Evolutionary conservation across 1,140 invertebrate genomes (phyloP), one percentile per base, ranked within the genome.

Genomic region (Anagrus nilaparvatae): DNA sequence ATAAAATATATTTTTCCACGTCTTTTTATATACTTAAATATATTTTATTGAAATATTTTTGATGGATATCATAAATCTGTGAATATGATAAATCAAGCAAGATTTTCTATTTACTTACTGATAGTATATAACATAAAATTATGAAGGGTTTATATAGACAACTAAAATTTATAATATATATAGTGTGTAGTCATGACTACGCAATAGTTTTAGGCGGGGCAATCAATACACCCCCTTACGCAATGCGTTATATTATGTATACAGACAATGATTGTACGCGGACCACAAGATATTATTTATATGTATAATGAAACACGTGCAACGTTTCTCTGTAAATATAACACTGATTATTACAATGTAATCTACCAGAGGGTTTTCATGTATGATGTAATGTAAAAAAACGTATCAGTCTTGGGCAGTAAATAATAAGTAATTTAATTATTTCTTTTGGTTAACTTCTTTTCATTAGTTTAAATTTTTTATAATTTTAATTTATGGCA

Each of bases 111-210:
- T n/a, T n/a, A n/a, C n/a, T n/a, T n/a, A n/a, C n/a, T n/a, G n/a
- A n/a, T n/a, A n/a, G n/a, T n/a, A n/a, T n/a, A n/a, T n/a, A n/a
- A n/a, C n/a, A n/a, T n/a, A n/a, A n/a, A n/a, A n/a, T n/a, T n/a
- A 46, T 57, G 55, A 59, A 63, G 58, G 60, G 61, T 58, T 64
- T 63, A 60, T 55, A 63, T 61, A 61, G 43, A 52, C 30, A 14
- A 31, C 10, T 21, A 18, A 16, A 3, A 18, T 5, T 5, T 10
- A 24, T 21, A 23, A 10, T 14, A 18, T 36, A 59, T 58, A 60
- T 61, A 62, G 63, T 57, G 61, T 65, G 65, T 68, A 60, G 65
- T 67, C 65, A 68, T 68, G 65, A 52, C 59, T 63, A 66, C 65
- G 61, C 60, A 65, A 60, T 60, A 51, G 63, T n/a, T n/a, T n/a